These are phyloP conservation scores for Salticus scenicus DNA, from an alignment of 2,888 invertebrate genomes.

Conservation along the genomic window DNA sequence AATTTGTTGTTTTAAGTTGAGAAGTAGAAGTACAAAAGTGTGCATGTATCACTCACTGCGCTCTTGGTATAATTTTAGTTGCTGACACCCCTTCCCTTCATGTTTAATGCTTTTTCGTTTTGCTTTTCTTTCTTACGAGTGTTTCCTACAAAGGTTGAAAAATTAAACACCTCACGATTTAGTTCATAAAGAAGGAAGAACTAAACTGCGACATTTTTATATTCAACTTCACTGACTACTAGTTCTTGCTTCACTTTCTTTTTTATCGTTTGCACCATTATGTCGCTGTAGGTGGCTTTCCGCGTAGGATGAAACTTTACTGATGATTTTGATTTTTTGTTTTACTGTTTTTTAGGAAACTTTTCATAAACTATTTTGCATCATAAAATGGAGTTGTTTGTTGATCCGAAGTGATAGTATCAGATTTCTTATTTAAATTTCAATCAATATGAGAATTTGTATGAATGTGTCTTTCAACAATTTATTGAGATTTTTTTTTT, in stretches of 20 bases:
- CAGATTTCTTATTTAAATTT: no score
- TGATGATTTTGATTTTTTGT: not conserved
- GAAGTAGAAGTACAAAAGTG: not conserved
- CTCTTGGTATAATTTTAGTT: not conserved
- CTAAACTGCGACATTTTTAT: not conserved
- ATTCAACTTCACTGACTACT: not conserved
- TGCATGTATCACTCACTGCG: not conserved
- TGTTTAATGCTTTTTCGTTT: not conserved
- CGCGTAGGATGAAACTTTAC: not conserved
- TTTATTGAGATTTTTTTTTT: no score
- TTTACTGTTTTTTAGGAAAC: no score
- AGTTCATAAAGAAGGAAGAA: slow-evolving; percentile 4
- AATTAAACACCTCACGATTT: not conserved
- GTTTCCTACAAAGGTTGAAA: not conserved
- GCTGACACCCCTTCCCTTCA: not conserved
- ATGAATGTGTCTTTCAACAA: no score
- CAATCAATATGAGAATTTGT: no score
- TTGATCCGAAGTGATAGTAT: no score
- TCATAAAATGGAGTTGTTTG: no score
- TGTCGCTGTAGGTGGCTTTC: slow-evolving; percentile 3
- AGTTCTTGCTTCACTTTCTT: not conserved
- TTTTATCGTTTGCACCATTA: not conserved
- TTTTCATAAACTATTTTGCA: no score
- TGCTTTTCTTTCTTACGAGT: not conserved
- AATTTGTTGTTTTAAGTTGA: not conserved